Base-by-base conservation (phyloP, 2,888 invertebrate species). In the Tetropium fuscum region DNA sequence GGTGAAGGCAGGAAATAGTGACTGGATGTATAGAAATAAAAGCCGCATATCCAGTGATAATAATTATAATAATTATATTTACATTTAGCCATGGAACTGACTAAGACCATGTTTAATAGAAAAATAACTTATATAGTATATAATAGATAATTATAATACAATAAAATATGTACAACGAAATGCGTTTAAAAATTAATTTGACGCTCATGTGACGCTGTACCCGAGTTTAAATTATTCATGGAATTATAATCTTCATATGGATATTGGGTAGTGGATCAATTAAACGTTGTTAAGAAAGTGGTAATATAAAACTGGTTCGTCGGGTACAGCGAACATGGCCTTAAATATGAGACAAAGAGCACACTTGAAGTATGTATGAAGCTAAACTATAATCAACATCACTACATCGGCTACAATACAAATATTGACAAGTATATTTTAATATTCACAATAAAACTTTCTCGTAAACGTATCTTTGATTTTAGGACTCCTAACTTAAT, bases 101-200 rank as follows among this genome's bases (percentile, higher is more conserved):
- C 79, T 80, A 76, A 78, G 78, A 80, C 78, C 78, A 80, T 78
- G 76, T 78, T 78, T 79, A 81, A 81, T 81, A 81, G 79, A 81
- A 81, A 81, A 81, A 81, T 81, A 81, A 81, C 81, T 81, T 80
- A 78, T 79, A 79, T 77, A 77, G 78, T 80, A 76, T 78, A 77
- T 78, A 79, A 79, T 79, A 78, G 77, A 77, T 74, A 80, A 79
- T 78, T 81, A 81, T 80, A 80, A 80, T 81, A 80, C 81, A 81
- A 78, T 74, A 74, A 80, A 78, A 71, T 81, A 80, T 81, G 70
- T 80, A 81, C 80, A 81, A 77, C 70, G 69, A 76, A 78, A 78
- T 40, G 25, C 38, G 27, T 51, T 51, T 40, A 51, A 51, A 74
- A 72, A 73, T 68, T 62, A 69, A 67, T 72, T 70, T 61, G 68